phyloP scores from a whole-genome alignment of 2,888 invertebrate species.

The Dastarcus helophoroides region DNA sequence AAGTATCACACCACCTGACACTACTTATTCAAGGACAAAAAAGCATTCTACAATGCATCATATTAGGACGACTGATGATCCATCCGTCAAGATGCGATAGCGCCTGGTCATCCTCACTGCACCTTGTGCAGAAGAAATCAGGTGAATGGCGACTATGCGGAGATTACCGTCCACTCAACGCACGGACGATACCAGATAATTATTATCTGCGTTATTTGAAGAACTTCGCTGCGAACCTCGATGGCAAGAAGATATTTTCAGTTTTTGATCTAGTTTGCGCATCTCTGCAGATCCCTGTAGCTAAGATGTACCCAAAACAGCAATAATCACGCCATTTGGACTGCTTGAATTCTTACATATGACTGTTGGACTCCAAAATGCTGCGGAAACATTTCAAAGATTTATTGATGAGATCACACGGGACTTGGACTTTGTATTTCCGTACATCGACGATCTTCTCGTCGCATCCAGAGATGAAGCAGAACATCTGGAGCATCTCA shows the following conservation, averaged over 20 bases:
- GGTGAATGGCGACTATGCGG: constrained; percentile 17
- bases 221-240: constrained; percentile 13
- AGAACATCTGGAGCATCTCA: constrained; percentile 18
- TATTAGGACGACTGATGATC: too few species aligned
- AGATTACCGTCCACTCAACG: constrained; percentile 18
- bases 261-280: constrained; percentile 16
- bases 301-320: constrained; percentile 28
- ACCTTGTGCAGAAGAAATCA: constrained; percentile 21
- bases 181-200: constrained; percentile 14
- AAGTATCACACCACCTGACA: too few species aligned
- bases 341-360: constrained; percentile 25
- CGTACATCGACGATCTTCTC: constrained; percentile 28
- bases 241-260: constrained; percentile 10
- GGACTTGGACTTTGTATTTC: constrained; percentile 21
- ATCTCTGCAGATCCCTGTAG: constrained; percentile 29
- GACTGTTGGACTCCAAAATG: constrained; percentile 27
- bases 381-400: constrained; percentile 29
- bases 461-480: constrained; percentile 17
- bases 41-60: too few species aligned
- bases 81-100: too few species aligned
- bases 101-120: constrained; percentile 23
- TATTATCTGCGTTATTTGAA: constrained; percentile 15
- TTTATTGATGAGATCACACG: constrained; percentile 24
- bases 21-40: too few species aligned
- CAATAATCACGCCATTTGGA: constrained; percentile 29